Base-by-base conservation (phyloP, 1,140 invertebrate species). In the Lucilia cuprina region DNA sequence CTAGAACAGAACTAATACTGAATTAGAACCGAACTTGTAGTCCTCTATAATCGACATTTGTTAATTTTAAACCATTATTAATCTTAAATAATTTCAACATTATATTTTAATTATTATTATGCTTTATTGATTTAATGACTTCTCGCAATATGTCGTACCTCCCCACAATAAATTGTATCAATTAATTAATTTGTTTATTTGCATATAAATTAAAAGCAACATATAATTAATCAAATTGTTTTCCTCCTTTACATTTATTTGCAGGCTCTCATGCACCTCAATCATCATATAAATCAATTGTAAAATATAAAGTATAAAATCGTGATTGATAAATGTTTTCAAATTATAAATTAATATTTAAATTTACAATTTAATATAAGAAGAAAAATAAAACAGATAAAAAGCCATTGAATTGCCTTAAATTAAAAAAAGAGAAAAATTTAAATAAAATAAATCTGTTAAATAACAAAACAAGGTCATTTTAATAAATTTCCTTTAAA, bases 401-500 rank as follows among this genome's bases (percentile, higher is more conserved):
- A 10, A 0, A 80, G 13, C 19, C 21, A 25, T 50, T 50, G 19
- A 80, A 49, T 50, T 80, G 41, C 19, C 9, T 80, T 77, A 34
- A 41, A 77, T 41, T 10, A 80, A 50, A 21, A 47, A 47, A 78
- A 2, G 19, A 47, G 49, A 0, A 78, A 75, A 75, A 74, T 2
- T 55, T 4, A 55, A 55, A 55, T 10, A 13, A 55, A 55, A 55
- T 12, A 55, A 17, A 17, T 55, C 50, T 55, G 17, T 55, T 41
- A 10, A 41, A 55, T 55, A 80, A 80, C 9, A 50, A 47, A 80
- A 50, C 77, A 80, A 80, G 77, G 77, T 80, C 77, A 80, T 80
- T 80, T 80, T 25, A 80, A 80, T 80, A 80, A 80, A 80, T 80
- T 41, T 41, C 41, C 77, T 80, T 49, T 30, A 30, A 30, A 30